Base-by-base conservation (phyloP, 2,113 vertebrate genomes). In the Toxotes jaculatrix region DNA sequence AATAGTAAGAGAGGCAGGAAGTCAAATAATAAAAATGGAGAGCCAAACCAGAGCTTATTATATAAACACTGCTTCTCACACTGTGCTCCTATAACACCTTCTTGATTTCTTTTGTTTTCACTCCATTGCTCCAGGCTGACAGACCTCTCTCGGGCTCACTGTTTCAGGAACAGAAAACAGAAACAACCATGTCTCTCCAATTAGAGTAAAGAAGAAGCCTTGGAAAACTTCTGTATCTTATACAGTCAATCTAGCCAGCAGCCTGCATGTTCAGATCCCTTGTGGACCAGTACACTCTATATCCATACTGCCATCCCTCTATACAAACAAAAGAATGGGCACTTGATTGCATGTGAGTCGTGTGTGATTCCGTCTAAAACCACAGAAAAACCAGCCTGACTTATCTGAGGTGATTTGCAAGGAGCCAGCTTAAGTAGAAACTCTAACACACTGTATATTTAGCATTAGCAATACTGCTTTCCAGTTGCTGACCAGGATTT, bases 101-200 rank as follows among this genome's bases (percentile, higher is more conserved):
- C 66, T 59, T 85, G 70, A 88, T 91, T 89, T 80, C 70, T 83
- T 85, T 86, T 90, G 80, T 91, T 92, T 92, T 89, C 88, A 82
- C 82, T 93, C 88, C 86, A 83, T 75, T 87, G 86, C 87, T 90
- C 80, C 71, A 57, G 90, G 80, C 92, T 88, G 87, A 92, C 89
- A 93, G 83, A 89, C 79, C 87, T 81, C 87, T 82, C 80, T 76
- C 81, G 86, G 83, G 61, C 81, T 77, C 23, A 14, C 73, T 77
- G 77, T 66, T 80, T 79, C 74, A 84, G 65, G 88, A 91, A 91
- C 88, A 86, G 49, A 69, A 40, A 36, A 55, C 67, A 69, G 51
- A 40, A 42, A 36, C 68, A 89, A 65, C 81, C 57, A 67, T 86
- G 84, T 87, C 84, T 91, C 77, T 77, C 90, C 90, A 93, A 94